phyloP scores from a whole-genome alignment of 2,113 vertebrate genomes.

The Cariama cristata region DNA sequence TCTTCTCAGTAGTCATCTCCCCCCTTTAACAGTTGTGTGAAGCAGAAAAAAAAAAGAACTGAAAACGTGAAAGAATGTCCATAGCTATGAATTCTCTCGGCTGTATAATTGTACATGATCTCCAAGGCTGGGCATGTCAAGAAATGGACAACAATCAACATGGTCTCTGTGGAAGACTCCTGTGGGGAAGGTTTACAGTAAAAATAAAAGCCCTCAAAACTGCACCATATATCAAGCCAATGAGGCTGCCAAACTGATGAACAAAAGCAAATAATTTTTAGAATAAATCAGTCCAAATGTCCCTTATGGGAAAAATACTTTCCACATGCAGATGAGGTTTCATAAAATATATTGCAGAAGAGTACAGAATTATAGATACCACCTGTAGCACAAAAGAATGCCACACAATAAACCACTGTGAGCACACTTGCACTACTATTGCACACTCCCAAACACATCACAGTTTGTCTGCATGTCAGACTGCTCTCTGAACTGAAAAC shows the following conservation, averaged over 20 bases:
- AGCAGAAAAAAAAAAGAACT: not conserved
- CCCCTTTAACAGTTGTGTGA: not conserved
- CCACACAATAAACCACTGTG: not conserved
- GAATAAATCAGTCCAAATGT: slow-evolving; percentile 10
- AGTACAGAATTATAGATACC: not conserved
- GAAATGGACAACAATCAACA: not conserved
- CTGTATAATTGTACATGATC: not conserved
- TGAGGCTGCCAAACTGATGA: not conserved
- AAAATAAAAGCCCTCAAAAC: slow-evolving; percentile 47
- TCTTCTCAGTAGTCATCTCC: not conserved
- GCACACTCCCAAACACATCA: not conserved
- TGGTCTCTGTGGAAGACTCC: not conserved
- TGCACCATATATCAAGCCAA: slow-evolving; percentile 1
- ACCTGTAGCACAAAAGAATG: too few relatives aligned
- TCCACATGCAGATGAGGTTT: not conserved
- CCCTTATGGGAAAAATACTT: not conserved
- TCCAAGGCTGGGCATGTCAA: not conserved
- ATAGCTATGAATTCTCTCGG: not conserved
- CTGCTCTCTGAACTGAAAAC: not conserved
- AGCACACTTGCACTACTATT: not conserved
- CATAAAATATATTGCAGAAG: not conserved
- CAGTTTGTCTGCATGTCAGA: not conserved
- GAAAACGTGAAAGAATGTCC: not conserved
- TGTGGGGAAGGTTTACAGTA: slow-evolving; percentile 4
- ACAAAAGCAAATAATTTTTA: slow-evolving; percentile 15